Evolutionary conservation across 2,113 vertebrate species (phyloP).

Genomic region (Rhinoptilus africanus): DNA sequence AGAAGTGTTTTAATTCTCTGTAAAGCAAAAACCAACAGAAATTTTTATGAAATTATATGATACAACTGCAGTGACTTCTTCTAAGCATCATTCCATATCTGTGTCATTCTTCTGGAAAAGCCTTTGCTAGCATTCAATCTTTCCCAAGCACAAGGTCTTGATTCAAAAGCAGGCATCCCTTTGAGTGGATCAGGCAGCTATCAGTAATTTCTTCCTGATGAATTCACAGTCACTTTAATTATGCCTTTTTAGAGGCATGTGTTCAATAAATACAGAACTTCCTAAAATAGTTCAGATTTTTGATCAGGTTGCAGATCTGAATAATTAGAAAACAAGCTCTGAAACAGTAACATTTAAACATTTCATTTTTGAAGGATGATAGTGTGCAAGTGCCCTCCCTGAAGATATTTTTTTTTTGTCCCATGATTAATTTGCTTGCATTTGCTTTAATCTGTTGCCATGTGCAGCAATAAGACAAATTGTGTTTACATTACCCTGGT

Average conservation of each 20-base stretch:
- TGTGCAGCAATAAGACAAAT: constrained; percentile 72
- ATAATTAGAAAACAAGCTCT: not conserved
- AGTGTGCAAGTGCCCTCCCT: constrained; percentile 39
- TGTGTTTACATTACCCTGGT: constrained; percentile 69
- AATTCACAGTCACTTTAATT: not conserved
- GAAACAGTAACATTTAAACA: constrained; percentile 23
- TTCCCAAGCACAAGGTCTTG: not conserved
- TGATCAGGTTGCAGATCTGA: not conserved
- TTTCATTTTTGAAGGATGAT: constrained; percentile 61
- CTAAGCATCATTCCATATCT: not conserved
- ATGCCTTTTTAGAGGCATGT: not conserved
- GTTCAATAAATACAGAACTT: not conserved
- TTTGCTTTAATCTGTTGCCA: constrained; percentile 71
- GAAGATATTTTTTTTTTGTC: constrained; percentile 34
- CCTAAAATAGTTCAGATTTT: not conserved
- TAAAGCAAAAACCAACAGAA: not conserved
- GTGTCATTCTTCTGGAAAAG: not conserved
- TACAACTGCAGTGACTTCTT: not conserved
- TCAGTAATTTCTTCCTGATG: not conserved
- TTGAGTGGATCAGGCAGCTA: not conserved
- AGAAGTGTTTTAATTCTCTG: not conserved
- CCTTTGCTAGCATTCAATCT: not conserved
- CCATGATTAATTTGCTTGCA: constrained; percentile 69
- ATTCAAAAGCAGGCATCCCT: not conserved
- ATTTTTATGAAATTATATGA: not conserved